phyloP scores from a whole-genome alignment of 2,113 vertebrate genomes.

The Lanius collurio region DNA sequence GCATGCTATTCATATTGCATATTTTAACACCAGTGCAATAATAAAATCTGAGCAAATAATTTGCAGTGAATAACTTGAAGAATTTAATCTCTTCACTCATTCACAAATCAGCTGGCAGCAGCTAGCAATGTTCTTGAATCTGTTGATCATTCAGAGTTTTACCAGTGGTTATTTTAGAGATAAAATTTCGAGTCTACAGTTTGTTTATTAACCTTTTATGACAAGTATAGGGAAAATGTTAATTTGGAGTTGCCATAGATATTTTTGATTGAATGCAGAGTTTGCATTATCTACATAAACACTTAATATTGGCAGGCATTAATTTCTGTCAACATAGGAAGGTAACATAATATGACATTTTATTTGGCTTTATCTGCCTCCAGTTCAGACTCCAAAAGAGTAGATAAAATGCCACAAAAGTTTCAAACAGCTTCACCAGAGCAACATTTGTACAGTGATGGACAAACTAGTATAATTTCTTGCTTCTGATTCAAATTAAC shows the following conservation, averaged over 20 bases:
- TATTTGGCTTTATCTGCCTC: neutral
- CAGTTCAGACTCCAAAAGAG: neutral
- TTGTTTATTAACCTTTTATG: neutral
- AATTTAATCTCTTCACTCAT: neutral
- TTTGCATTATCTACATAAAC: neutral
- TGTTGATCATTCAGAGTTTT: neutral
- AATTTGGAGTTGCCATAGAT: neutral
- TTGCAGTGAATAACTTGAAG: neutral
- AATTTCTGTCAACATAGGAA: neutral
- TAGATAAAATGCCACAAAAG: neutral
- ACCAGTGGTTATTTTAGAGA: neutral
- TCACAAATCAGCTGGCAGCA: neutral
- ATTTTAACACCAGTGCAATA: neutral
- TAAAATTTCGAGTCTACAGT: neutral
- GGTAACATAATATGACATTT: neutral
- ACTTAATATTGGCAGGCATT: neutral
- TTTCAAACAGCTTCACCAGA: neutral
- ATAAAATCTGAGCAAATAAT: neutral
- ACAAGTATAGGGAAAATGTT: neutral
- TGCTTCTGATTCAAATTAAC: neutral
- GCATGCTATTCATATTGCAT: neutral
- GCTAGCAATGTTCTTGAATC: neutral
- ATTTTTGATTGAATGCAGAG: neutral
- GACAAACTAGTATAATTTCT: neutral
- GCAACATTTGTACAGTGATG: neutral